phyloP scores from a whole-genome alignment of 2,888 invertebrate genomes.

The Helobdella robusta region DNA sequence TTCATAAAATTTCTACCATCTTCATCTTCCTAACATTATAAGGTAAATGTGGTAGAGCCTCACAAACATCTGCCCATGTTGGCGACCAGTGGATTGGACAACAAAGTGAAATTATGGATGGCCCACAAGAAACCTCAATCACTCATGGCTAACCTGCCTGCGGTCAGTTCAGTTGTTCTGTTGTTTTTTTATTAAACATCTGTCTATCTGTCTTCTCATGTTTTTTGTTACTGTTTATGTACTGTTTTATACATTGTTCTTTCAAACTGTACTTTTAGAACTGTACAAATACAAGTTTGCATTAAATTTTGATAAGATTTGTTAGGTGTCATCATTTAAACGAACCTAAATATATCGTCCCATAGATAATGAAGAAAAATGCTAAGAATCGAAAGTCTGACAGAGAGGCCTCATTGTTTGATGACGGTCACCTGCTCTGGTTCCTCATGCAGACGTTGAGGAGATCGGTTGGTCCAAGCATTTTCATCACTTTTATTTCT shows the following conservation, averaged over 20 bases:
- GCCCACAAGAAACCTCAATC: constrained; percentile 41
- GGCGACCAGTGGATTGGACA: constrained; percentile 82
- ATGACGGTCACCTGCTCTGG: constrained; percentile 54
- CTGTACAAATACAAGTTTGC: background rate
- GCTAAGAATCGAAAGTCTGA: constrained; percentile 49
- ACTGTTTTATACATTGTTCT: background rate
- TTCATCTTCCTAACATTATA: no score
- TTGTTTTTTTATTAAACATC: background rate
- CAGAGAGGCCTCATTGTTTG: constrained; percentile 48
- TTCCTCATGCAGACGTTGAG: constrained; percentile 53
- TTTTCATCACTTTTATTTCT: no score
- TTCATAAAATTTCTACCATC: no score
- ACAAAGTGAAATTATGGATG: constrained; percentile 81
- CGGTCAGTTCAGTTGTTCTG: constrained; percentile 32
- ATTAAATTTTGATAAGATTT: background rate
- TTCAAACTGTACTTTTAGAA: no score
- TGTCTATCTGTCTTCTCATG: background rate
- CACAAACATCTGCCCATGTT: constrained; percentile 78
- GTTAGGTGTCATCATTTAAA: background rate
- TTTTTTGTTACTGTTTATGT: background rate
- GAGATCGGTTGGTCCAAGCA: constrained; percentile 44
- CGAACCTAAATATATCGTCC: constrained; percentile 33
- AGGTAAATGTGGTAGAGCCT: constrained; percentile 83
- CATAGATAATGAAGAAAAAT: constrained; percentile 48
- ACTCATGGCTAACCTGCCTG: constrained; percentile 52